Evolutionary conservation across 2,113 vertebrate genomes (phyloP).

Genomic region (Caranx melampygus): DNA sequence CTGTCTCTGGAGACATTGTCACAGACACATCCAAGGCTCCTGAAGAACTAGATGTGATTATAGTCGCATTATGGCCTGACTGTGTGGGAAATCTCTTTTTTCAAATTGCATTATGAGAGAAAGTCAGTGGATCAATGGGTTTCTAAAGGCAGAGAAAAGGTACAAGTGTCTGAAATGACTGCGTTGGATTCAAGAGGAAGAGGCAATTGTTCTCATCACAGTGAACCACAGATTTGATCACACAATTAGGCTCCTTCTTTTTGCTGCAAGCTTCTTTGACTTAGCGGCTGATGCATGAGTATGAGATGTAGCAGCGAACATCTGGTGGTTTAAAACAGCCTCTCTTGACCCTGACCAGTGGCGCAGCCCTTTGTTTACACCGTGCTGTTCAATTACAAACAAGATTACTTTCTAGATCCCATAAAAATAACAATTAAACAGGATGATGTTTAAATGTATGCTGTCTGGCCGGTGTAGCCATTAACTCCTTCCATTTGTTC

Average conservation of each 20-base stretch:
- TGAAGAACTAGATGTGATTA: constrained; percentile 57
- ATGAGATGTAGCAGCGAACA: constrained; percentile 18
- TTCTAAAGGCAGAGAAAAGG: constrained; percentile 44
- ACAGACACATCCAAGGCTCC: constrained; percentile 15
- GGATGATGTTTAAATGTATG: constrained; percentile 52
- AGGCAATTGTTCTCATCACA: constrained; percentile 14
- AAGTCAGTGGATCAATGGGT: constrained; percentile 70
- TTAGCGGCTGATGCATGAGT: neutral
- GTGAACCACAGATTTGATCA: constrained; percentile 26
- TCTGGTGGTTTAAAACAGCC: constrained; percentile 14
- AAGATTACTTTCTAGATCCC: constrained; percentile 57
- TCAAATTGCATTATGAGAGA: constrained; percentile 66
- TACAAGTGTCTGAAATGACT: constrained; percentile 34
- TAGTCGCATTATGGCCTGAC: constrained; percentile 14
- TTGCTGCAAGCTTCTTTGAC: neutral
- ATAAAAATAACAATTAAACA: constrained; percentile 67
- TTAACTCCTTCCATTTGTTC: constrained; percentile 63
- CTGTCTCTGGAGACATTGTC: constrained; percentile 2
- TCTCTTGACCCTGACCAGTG: neutral
- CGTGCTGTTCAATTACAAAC: constrained; percentile 47
- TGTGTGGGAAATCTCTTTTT: constrained; percentile 52
- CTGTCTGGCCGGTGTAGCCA: constrained; percentile 23
- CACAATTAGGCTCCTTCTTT: neutral
- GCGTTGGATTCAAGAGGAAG: constrained; percentile 40
- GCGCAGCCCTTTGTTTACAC: constrained; percentile 48